A percentile compares a stretch with the other conserved stretches of the same genome.
Conservation (phyloP, 2,797 vertebrate species). For the Amniataba percoides region DNA sequence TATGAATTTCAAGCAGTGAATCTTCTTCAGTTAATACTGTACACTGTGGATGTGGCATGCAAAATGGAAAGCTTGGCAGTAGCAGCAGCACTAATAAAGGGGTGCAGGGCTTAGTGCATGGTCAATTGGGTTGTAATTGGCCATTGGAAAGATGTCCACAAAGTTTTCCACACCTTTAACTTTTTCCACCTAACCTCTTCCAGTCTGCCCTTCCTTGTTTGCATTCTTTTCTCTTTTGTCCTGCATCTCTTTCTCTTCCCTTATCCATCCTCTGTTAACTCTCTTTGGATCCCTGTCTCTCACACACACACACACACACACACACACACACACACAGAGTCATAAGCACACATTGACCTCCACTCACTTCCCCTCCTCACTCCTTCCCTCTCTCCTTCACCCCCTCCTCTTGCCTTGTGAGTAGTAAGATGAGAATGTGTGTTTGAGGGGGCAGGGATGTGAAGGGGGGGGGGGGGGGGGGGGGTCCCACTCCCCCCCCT, state of each 20-base stretch:
- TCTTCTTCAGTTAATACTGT: not conserved
- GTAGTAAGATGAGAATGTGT: slow-evolving; percentile 75
- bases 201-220: slow-evolving; percentile 23
- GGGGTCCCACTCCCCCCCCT: no score
- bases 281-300: slow-evolving; percentile 50
- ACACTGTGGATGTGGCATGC: not conserved
- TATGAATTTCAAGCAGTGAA: slow-evolving; percentile 10
- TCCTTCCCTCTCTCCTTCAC: slow-evolving; percentile 47
- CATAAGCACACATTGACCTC: slow-evolving; percentile 53
- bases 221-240: slow-evolving; percentile 12
- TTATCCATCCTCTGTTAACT: slow-evolving; percentile 31
- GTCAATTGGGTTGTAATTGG: slow-evolving; percentile 38
- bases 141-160: slow-evolving; percentile 40
- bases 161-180: slow-evolving; percentile 36
- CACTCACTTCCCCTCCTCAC: slow-evolving; percentile 35
- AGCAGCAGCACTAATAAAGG: slow-evolving; percentile 6
- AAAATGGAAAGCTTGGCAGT: not conserved
- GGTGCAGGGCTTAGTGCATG: not conserved
- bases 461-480: slow-evolving; percentile 31
- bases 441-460: slow-evolving; percentile 44
- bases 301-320: slow-evolving; percentile 17
- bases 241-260: slow-evolving; percentile 17
- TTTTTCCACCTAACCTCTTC: slow-evolving; percentile 24
- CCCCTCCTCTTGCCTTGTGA: slow-evolving; percentile 56
- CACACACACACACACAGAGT: slow-evolving; percentile 25